Evolutionary conservation across 2,797 vertebrate species (phyloP).

Genomic region (Psittacula echo): DNA sequence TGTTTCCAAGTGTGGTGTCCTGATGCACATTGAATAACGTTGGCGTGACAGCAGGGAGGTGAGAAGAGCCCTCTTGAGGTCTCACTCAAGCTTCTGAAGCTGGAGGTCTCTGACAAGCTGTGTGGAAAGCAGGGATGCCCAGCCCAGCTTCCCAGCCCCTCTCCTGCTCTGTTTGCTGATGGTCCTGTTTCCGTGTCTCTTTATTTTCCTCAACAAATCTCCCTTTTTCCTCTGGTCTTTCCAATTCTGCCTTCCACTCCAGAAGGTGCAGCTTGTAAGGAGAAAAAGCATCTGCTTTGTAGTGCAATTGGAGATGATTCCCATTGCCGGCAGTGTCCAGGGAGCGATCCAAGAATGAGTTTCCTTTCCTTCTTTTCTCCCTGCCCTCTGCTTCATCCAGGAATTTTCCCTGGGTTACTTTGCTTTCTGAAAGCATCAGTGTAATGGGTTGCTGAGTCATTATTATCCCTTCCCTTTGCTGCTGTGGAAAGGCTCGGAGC

Average conservation of each 20-base stretch:
- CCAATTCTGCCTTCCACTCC: neutral
- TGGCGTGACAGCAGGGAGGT: neutral
- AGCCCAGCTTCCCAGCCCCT: neutral
- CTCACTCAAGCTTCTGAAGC: neutral
- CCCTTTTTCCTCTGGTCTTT: neutral
- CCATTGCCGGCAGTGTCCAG: neutral
- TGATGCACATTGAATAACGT: neutral
- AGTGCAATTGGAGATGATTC: neutral
- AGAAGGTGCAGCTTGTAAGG: neutral
- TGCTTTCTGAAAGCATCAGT: neutral
- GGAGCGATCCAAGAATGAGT: neutral
- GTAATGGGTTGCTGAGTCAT: neutral
- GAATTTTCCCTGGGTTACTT: neutral
- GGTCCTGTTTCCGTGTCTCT: neutral
- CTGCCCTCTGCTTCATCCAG: neutral
- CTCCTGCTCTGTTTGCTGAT: neutral
- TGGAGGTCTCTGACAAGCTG: neutral
- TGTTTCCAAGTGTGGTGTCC: neutral
- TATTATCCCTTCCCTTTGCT: neutral
- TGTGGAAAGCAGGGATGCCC: neutral
- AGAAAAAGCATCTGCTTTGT: neutral
- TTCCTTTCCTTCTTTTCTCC: constrained; percentile 31
- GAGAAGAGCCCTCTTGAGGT: neutral
- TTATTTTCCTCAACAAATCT: neutral
- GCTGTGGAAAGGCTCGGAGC: neutral